Conservation (phyloP, 64 coral and sea anemone genomes). For the Pachyseris speciosa region DNA sequence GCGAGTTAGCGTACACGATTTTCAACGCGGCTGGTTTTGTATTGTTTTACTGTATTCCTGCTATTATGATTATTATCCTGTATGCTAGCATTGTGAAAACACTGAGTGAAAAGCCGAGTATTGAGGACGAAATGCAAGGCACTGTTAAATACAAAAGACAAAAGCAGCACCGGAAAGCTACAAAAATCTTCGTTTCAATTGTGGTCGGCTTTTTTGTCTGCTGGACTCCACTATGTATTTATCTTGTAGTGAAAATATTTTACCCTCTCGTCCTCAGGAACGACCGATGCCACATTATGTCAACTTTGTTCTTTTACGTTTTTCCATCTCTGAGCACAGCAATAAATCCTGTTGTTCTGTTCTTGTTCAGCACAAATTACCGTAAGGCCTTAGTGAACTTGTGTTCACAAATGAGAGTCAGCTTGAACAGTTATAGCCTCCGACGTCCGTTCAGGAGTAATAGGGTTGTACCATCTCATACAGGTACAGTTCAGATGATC, state of each 20-base stretch:
- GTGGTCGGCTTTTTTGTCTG: not conserved
- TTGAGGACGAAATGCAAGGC: not conserved
- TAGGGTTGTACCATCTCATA: too few species aligned
- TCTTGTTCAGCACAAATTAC: not conserved
- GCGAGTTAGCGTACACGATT: not conserved
- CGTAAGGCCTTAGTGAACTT: not conserved
- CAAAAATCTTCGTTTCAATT: not conserved
- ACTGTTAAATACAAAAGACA: not conserved
- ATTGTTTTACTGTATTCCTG: not conserved
- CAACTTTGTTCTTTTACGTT: not conserved
- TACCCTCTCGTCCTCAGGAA: not conserved
- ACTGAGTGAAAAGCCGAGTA: not conserved
- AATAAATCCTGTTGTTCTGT: not conserved
- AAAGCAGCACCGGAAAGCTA: not conserved
- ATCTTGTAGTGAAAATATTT: not conserved
- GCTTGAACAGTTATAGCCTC: too few species aligned
- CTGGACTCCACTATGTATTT: not conserved
- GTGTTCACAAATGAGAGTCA: too few species aligned
- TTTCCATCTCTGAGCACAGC: not conserved
- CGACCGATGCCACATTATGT: not conserved
- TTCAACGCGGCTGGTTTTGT: not conserved
- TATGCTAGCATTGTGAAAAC: not conserved
- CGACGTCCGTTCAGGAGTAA: too few species aligned
- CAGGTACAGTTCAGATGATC: too few species aligned
- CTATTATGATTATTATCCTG: not conserved